Base-by-base conservation (phyloP, 2,888 invertebrate species). In the Taenaris catops region DNA sequence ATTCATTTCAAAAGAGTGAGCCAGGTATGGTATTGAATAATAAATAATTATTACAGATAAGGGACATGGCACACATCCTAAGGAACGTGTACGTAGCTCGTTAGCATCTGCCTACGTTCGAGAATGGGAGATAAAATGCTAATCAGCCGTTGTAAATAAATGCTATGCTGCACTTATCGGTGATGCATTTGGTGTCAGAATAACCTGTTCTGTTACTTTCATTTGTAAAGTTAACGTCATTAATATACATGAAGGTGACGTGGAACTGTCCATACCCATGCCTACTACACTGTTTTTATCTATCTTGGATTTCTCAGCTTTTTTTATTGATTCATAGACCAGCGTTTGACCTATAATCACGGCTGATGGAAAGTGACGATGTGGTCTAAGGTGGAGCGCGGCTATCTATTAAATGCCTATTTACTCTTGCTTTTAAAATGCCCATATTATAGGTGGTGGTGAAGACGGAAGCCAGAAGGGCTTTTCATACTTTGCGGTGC, bases 121-220 rank as follows among this genome's bases (percentile, higher is more conserved):
- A 34, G 25, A 26, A 20, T 21, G 20, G 16, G 26, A 32, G 37
- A 38, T 38, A 38, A 32, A 17, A 38, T 26, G 32, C 32, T 32
- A 38, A 38, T 26, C 16, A 32, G 24, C n/a, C n/a, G 26, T 7
- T 21, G 17, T 26, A 17, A 26, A 20, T 31, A 21, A 32, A 32
- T 23, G 16, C 26, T 8, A 25, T 10, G 26, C 19, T 20, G 23
- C 28, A 18, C 16, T 37, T 37, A 31, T 37, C 31, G 10, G 19
- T 4, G 37, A 32, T 34, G 34, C 34, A 20, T 26, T 34, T 16
- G 21, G 14, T 16, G 26, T 16, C 26, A 21, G 20, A 19, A 17
- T 16, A 23, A 34, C 21, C 26, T 26, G 26, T 34, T 20, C 18
- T 19, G 5, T 16, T 10, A 26, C 21, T 26, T 21, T 28, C 23